Evolutionary conservation across 1,140 invertebrate species (phyloP).

Genomic region (Solen grandis): DNA sequence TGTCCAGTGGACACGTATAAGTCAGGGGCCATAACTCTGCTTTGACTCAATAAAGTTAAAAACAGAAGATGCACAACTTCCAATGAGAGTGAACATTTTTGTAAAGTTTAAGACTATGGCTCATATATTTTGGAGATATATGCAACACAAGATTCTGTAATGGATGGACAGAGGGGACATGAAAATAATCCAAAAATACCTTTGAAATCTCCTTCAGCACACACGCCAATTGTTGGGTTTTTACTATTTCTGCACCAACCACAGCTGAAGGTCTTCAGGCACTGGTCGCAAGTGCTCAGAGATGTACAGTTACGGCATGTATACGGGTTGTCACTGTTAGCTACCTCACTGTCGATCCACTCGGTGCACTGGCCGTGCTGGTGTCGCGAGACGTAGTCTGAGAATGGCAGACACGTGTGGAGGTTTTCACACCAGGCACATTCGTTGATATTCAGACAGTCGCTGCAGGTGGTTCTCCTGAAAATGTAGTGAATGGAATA

Average conservation of each 20-base stretch:
- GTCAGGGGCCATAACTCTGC: too few species aligned
- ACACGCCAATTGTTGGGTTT: constrained; percentile 91
- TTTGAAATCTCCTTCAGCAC: constrained; percentile 82
- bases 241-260: constrained; percentile 95
- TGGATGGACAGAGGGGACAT: background rate
- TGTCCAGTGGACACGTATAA: too few species aligned
- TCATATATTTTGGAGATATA: background rate
- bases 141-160: background rate
- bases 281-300: constrained; percentile 89
- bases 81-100: too few species aligned
- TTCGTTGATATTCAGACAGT: constrained; percentile 91
- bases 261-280: constrained; percentile 91
- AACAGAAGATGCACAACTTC: too few species aligned
- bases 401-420: constrained; percentile 94
- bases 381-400: constrained; percentile 96
- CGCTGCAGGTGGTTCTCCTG: constrained; percentile 88
- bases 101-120: too few species aligned
- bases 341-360: constrained; percentile 88
- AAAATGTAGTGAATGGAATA: constrained; percentile 32
- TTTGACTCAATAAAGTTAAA: too few species aligned
- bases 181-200: constrained; percentile 64
- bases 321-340: constrained; percentile 57
- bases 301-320: constrained; percentile 90
- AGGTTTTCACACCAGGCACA: constrained; percentile 98
- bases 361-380: constrained; percentile 95